A percentile compares a stretch with the other conserved stretches of the same genome.
Conservation (phyloP, 2,888 invertebrate species). For the Euzophera pinguis region DNA sequence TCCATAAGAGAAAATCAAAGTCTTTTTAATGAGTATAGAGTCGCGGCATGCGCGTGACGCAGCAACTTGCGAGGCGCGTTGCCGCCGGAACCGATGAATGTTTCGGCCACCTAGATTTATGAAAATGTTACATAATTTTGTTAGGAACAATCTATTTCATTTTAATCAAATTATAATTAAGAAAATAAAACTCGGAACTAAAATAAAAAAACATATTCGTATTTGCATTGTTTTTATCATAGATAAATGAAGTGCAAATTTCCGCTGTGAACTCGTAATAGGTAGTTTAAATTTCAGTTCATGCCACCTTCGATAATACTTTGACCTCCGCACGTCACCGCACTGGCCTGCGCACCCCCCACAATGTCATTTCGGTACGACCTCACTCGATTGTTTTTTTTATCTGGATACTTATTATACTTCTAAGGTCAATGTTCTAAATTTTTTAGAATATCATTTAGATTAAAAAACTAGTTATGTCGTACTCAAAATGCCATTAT, state of each 20-base stretch:
- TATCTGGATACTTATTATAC: slow-evolving; percentile 13
- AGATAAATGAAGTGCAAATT: no score
- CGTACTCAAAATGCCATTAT: no score
- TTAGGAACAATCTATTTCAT: no score
- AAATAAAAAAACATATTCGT: no score
- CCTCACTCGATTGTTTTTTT: slow-evolving; percentile 29
- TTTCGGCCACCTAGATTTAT: no score
- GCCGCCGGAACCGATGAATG: neutral
- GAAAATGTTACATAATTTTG: no score
- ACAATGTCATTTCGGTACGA: slow-evolving; percentile 41
- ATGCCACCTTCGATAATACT: slow-evolving; percentile 33
- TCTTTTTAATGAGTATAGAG: slow-evolving; percentile 35
- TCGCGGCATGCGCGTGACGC: slow-evolving; percentile 27
- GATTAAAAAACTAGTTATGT: slow-evolving; percentile 2
- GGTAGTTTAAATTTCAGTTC: no score
- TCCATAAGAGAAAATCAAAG: slow-evolving; percentile 37
- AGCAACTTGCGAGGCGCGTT: slow-evolving; percentile 22
- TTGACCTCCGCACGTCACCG: slow-evolving; percentile 53
- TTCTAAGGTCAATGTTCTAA: slow-evolving; percentile 18
- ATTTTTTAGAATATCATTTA: neutral
- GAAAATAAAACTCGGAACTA: no score
- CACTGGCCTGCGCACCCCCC: neutral
- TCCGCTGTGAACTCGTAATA: no score
- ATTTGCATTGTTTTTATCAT: no score
- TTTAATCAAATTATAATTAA: no score